These are phyloP conservation scores for Stichopus horrens DNA, from an alignment of 53 echinoderm and acorn worm genomes.

Conservation along the genomic window DNA sequence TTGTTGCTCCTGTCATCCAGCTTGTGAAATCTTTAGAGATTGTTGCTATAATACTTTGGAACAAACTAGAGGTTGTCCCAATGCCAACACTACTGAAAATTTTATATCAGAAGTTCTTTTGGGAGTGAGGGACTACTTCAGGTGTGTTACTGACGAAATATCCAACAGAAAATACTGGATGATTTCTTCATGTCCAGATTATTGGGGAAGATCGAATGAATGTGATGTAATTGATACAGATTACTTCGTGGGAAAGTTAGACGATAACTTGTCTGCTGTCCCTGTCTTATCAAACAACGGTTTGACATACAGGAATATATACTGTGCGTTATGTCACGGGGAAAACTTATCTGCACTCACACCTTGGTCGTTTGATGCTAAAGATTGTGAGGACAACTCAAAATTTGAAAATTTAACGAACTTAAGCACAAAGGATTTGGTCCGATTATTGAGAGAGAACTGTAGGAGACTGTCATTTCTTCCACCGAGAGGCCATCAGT, in stretches of 20 bases:
- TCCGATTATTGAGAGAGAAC: neutral
- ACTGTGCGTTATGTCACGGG: slow-evolving; percentile 36
- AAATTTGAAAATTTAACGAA: neutral
- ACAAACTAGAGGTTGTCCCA: neutral
- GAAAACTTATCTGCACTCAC: neutral
- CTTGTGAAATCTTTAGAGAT: slow-evolving; percentile 6
- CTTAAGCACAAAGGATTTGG: neutral
- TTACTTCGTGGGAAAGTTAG: neutral
- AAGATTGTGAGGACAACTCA: neutral
- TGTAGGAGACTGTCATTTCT: neutral
- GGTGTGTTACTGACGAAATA: slow-evolving; percentile 1
- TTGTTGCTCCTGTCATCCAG: neutral
- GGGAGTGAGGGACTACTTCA: neutral
- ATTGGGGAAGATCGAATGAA: neutral
- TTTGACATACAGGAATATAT: slow-evolving; percentile 18
- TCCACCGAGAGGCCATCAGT: neutral
- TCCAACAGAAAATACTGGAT: slow-evolving; percentile 23
- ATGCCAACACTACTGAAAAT: neutral
- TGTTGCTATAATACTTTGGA: slow-evolving; percentile 26
- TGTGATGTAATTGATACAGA: neutral
- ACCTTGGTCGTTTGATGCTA: slow-evolving; percentile 1
- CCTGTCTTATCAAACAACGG: slow-evolving; percentile 9
- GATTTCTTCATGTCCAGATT: slow-evolving; percentile 27
- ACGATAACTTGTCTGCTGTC: slow-evolving; percentile 23
- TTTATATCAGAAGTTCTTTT: neutral